A percentile compares a stretch with the other conserved stretches of the same genome.
These are phyloP conservation scores for Sebastes reedi DNA, from an alignment of 2,797 vertebrate genomes.

Conservation along the genomic window DNA sequence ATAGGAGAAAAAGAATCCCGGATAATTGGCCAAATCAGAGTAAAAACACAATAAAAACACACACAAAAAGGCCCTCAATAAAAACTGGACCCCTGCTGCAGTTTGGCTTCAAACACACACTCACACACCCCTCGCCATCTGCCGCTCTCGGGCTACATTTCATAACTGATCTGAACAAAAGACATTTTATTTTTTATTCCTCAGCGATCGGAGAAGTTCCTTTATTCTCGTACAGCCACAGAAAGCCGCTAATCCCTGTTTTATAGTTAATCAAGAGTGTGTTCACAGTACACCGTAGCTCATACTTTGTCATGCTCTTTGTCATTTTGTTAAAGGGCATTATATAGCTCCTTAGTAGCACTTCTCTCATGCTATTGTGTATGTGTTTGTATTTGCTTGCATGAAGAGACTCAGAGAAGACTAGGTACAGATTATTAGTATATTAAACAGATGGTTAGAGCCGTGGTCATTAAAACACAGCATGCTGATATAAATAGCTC, in stretches of 20 bases:
- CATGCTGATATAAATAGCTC: conserved; percentile 5
- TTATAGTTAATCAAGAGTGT: conserved; percentile 18
- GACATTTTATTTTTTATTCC: neutral
- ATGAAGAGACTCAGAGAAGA: neutral
- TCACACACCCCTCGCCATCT: conserved; percentile 27
- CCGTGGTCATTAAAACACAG: conserved; percentile 9
- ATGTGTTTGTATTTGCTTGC: neutral
- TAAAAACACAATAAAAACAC: neutral
- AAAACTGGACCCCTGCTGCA: conserved; percentile 19
- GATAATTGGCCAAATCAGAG: neutral
- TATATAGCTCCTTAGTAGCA: neutral
- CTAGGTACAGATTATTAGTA: conserved; percentile 12
- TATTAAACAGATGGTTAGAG: conserved; percentile 46
- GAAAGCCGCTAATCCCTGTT: conserved; percentile 14
- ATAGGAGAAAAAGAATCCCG: neutral
- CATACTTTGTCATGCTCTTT: neutral
- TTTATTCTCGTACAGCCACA: conserved; percentile 15
- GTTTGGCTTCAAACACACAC: conserved; percentile 19
- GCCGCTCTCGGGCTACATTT: conserved; percentile 27
- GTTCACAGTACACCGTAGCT: neutral
- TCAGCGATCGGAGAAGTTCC: neutral
- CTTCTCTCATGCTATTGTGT: neutral
- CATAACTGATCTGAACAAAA: conserved; percentile 28
- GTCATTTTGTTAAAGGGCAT: neutral
- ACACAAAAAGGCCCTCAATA: neutral